Evolutionary conservation across 2,888 invertebrate genomes (phyloP).

Genomic region (Steinernema carpocapsae): DNA sequence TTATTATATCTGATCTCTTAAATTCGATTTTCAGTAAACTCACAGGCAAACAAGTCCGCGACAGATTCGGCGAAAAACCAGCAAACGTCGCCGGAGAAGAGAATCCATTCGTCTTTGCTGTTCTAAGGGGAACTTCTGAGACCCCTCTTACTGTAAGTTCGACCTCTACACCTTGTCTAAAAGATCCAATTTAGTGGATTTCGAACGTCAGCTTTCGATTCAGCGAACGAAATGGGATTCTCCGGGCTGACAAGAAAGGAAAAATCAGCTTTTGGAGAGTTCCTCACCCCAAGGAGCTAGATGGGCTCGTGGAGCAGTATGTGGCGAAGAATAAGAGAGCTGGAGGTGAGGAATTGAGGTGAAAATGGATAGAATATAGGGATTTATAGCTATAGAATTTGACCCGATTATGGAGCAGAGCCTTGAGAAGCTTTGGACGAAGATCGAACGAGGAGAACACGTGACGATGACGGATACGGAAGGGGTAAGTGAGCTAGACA

Average conservation of each 20-base stretch:
- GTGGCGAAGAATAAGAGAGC: conserved; percentile 5
- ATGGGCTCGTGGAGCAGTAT: neutral
- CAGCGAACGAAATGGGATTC: conserved; percentile 8
- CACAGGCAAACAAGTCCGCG: conserved; percentile 48
- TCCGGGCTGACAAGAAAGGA: conserved; percentile 3
- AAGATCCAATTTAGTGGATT: conserved; percentile 44
- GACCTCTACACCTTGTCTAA: too few relatives aligned
- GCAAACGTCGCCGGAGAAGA: conserved; percentile 51
- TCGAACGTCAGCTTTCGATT: conserved; percentile 43
- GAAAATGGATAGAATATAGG: neutral
- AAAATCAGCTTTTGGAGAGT: conserved; percentile 15
- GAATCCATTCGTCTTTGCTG: conserved; percentile 62
- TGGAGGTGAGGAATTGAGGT: neutral
- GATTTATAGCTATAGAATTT: conserved; percentile 44
- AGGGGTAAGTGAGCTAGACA: too few relatives aligned
- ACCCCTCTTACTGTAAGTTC: conserved; percentile 36
- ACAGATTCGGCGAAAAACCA: conserved; percentile 49
- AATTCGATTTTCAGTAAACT: conserved; percentile 79
- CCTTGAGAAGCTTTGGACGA: conserved; percentile 47
- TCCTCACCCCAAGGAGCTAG: neutral
- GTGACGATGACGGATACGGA: conserved; percentile 1
- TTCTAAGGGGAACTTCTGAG: conserved; percentile 49
- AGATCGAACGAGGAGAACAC: conserved; percentile 37
- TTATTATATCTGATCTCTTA: too few relatives aligned
- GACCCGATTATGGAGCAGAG: conserved; percentile 52